These are phyloP conservation scores for Campoletis sonorensis DNA, from an alignment of 1,140 invertebrate genomes.

Conservation along the genomic window DNA sequence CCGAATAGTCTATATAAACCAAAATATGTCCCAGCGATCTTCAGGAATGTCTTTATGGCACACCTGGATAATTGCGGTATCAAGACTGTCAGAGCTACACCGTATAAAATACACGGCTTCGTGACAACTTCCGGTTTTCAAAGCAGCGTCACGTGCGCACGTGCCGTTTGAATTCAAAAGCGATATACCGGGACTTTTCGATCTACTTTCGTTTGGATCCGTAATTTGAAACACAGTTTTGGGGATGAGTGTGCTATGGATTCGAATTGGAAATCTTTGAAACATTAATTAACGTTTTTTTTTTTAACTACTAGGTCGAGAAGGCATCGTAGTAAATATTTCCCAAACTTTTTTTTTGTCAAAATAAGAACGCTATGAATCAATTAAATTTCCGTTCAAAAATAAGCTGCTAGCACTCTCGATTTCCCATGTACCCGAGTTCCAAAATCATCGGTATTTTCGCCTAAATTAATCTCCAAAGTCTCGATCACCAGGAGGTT, in stretches of 20 bases:
- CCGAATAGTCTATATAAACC: not conserved
- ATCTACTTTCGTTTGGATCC: conserved; percentile 32
- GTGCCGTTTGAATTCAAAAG: conserved; percentile 32
- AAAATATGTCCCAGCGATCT: not conserved
- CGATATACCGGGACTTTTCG: conserved; percentile 6
- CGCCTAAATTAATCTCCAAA: no score
- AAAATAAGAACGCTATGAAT: no score
- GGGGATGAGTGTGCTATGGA: not conserved
- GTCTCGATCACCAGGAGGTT: no score
- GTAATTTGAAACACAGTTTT: not conserved
- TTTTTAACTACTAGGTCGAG: no score
- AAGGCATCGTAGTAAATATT: no score
- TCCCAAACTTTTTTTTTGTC: no score
- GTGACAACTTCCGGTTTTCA: conserved; percentile 22
- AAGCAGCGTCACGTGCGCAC: conserved; percentile 17
- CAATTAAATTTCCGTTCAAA: no score
- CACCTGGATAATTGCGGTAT: conserved; percentile 8
- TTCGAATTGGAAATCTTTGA: not conserved
- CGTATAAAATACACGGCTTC: not conserved
- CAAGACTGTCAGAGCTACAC: not conserved
- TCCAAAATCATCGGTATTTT: no score
- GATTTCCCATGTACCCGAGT: no score
- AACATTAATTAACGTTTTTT: not conserved
- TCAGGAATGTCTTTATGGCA: not conserved
- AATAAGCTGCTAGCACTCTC: no score